Evolutionary conservation across 2,888 invertebrate species (phyloP).

Genomic region (Apoda limacodes): DNA sequence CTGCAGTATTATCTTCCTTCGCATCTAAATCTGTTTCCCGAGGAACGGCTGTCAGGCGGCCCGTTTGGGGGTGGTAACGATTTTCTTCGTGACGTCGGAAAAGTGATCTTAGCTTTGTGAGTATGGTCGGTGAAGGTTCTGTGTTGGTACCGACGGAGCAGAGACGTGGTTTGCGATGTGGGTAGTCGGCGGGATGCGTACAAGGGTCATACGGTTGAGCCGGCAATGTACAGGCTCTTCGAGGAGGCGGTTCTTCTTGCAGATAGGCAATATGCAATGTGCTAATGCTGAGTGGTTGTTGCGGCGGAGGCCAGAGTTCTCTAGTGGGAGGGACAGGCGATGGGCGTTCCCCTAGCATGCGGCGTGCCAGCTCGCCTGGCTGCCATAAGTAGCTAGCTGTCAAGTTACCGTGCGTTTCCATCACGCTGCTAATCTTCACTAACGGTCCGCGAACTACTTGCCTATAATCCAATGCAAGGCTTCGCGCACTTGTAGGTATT

Average conservation of each 20-base stretch:
- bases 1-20: conserved; percentile 38
- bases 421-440: conserved; percentile 45
- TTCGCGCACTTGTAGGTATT: conserved; percentile 56
- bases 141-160: conserved; percentile 60
- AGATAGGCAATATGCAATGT: conserved; percentile 56
- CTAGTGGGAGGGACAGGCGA: conserved; percentile 57
- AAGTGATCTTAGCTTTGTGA: conserved; percentile 36
- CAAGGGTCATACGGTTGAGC: conserved; percentile 35
- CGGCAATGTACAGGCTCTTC: conserved; percentile 43
- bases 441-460: conserved; percentile 34
- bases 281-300: conserved; percentile 54
- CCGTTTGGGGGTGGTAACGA: conserved; percentile 31
- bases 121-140: conserved; percentile 43
- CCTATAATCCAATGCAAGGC: conserved; percentile 57
- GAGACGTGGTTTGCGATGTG: conserved; percentile 31
- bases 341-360: conserved; percentile 57
- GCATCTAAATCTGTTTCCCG: conserved; percentile 40
- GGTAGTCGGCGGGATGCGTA: conserved; percentile 28
- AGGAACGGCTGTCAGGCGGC: conserved; percentile 40
- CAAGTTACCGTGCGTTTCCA: conserved; percentile 60
- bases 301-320: conserved; percentile 46
- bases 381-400: conserved; percentile 63
- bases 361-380: conserved; percentile 57
- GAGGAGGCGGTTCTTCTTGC: conserved; percentile 40
- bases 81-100: conserved; percentile 32